Evolutionary conservation across 2,113 vertebrate genomes (phyloP).

Genomic region (Brachypodius melanocephalos): DNA sequence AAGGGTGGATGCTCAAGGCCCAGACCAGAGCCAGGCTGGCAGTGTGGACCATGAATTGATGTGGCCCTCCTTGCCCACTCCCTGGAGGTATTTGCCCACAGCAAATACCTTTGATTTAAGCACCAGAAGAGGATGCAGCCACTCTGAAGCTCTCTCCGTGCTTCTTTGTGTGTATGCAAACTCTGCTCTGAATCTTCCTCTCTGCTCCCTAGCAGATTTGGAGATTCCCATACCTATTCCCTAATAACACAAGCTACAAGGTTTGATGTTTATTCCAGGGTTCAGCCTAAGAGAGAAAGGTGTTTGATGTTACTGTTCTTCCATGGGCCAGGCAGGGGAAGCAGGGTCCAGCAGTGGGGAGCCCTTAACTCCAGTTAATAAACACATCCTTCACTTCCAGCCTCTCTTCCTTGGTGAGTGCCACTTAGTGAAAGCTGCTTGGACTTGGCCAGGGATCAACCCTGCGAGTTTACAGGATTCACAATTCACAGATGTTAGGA

Average conservation of each 20-base stretch:
- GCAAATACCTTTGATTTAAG: background rate
- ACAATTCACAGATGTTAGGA: slow-evolving; percentile 88
- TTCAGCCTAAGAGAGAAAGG: background rate
- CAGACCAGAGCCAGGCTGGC: background rate
- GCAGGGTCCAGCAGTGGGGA: background rate
- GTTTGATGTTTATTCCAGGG: background rate
- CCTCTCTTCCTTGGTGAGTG: slow-evolving; percentile 38
- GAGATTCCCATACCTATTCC: background rate
- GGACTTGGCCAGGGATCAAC: slow-evolving; percentile 71
- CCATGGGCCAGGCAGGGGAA: background rate
- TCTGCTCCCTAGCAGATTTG: background rate
- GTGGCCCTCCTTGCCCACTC: background rate
- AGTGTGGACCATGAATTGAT: no score
- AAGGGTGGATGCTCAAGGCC: background rate
- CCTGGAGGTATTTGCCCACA: background rate
- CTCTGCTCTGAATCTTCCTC: background rate
- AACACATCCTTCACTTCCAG: slow-evolving; percentile 58
- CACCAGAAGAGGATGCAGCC: background rate
- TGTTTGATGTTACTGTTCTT: background rate
- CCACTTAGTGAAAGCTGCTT: slow-evolving; percentile 64
- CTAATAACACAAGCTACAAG: background rate
- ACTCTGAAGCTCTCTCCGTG: background rate
- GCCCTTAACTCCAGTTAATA: slow-evolving; percentile 23
- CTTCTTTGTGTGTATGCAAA: background rate
- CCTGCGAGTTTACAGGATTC: slow-evolving; percentile 68